Conservation (phyloP, 2,797 vertebrate genomes). For the Xyrichtys novacula region DNA sequence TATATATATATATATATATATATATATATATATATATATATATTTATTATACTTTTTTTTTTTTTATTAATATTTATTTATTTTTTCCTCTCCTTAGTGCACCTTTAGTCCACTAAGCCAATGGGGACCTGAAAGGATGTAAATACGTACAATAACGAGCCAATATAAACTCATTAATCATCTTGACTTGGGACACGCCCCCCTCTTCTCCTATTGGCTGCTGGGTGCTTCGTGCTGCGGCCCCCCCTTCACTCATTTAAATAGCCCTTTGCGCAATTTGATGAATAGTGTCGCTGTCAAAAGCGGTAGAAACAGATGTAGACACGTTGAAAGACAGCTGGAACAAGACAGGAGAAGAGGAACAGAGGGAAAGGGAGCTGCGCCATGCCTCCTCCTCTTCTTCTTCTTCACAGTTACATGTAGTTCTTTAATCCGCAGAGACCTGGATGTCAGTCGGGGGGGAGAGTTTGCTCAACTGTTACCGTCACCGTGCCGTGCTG, state of each 20-base stretch:
- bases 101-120: not conserved
- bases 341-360: not conserved
- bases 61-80: too few species aligned
- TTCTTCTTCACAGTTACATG: not conserved
- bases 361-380: slow-evolving; percentile 18
- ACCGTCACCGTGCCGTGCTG: slow-evolving; percentile 10
- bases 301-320: slow-evolving; percentile 13
- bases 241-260: slow-evolving; percentile 67
- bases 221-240: slow-evolving; percentile 38
- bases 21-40: too few species aligned
- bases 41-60: too few species aligned
- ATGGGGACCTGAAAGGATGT: slow-evolving; percentile 8
- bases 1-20: too few species aligned
- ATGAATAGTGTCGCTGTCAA: slow-evolving; percentile 74
- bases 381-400: slow-evolving; percentile 47
- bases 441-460: slow-evolving; percentile 33
- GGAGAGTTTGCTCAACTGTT: slow-evolving; percentile 59
- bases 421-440: slow-evolving; percentile 11
- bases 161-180: slow-evolving; percentile 78
- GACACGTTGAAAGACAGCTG: slow-evolving; percentile 27
- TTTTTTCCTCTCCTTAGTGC: too few species aligned
- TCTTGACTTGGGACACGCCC: slow-evolving; percentile 73
- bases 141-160: slow-evolving; percentile 63
- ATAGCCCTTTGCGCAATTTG: slow-evolving; percentile 72
- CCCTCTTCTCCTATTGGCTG: slow-evolving; percentile 71